Conservation (phyloP, 2,797 vertebrate genomes). For the Myotis daubentonii region DNA sequence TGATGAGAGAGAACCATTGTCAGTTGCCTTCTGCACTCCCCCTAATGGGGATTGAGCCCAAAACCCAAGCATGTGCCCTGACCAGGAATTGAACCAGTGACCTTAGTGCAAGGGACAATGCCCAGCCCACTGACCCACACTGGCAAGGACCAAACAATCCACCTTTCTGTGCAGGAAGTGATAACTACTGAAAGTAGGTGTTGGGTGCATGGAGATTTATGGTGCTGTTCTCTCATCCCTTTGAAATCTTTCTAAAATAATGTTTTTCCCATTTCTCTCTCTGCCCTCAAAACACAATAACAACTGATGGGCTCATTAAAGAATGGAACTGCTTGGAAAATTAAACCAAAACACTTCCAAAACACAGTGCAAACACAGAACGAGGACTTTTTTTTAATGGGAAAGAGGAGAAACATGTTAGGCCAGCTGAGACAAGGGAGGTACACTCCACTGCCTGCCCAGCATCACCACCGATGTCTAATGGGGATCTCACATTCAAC, state of each 20-base stretch:
- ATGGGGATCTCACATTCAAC: background rate
- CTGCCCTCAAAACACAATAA: background rate
- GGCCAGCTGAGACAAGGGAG: background rate
- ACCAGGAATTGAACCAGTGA: background rate
- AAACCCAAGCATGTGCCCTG: background rate
- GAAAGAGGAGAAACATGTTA: background rate
- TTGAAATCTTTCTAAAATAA: conserved; percentile 10
- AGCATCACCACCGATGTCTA: background rate
- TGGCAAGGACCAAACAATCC: no score
- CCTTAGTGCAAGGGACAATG: background rate
- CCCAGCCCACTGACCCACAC: background rate
- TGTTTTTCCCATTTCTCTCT: background rate
- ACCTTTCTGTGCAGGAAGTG: background rate
- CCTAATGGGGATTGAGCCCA: background rate
- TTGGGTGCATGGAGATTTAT: background rate
- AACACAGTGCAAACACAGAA: background rate
- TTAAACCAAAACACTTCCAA: background rate
- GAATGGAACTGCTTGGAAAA: background rate
- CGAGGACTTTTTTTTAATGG: background rate
- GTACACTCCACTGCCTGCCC: background rate
- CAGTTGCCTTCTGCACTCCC: background rate
- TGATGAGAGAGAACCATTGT: background rate
- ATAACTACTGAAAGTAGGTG: background rate
- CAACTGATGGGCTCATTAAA: background rate
- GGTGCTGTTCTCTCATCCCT: background rate